Base-by-base conservation (phyloP, 2,888 invertebrate genomes). In the Sarcophaga carnaria region DNA sequence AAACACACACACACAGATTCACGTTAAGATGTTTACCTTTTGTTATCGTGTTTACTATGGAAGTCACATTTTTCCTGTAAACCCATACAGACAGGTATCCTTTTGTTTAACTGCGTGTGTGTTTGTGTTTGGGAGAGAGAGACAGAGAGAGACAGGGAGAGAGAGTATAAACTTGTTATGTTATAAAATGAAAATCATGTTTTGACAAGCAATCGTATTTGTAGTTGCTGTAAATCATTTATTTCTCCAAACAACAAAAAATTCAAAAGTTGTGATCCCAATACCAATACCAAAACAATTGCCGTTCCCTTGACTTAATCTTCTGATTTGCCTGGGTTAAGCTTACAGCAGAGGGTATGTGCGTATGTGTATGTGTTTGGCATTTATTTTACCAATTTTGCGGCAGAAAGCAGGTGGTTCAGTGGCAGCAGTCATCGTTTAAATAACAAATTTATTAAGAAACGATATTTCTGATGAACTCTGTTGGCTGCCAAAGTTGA, bases 121-220 rank as follows among this genome's bases (percentile, higher is more conserved):
- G 1, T 6, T 8, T 20, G 37, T 67, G 22, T 17, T 12, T 59
- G 20, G 22, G 3, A 37, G 27, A 11, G n/a, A 62, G 20, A 12
- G 8, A 25, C 0, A 27, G 22, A 67, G 27, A 69, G 60, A 22
- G 22, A 12, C 3, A 79, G 4, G 8, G 12, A 25, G 2, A 27
- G 22, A 67, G 27, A 69, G 60, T 12, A 25, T 69, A 22, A 25
- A 49, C 67, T 80, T 69, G 76, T 80, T 77, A 66, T 75, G 74
- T 78, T 69, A 37, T 37, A 69, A 83, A 70, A 83, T 78, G 60
- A 78, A 83, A 87, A 81, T 81, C 78, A 75, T 69, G 74, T 86
- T 80, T 83, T 83, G 77, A 83, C 80, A 86, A 62, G 20, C 80
- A 80, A 77, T 78, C 59, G 70, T 54, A 54, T 47, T 63, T 14